Evolutionary conservation across 2,797 vertebrate species (phyloP), one percentile per base, ranked within the genome.

Genomic region (Leptatherina wallacei): DNA sequence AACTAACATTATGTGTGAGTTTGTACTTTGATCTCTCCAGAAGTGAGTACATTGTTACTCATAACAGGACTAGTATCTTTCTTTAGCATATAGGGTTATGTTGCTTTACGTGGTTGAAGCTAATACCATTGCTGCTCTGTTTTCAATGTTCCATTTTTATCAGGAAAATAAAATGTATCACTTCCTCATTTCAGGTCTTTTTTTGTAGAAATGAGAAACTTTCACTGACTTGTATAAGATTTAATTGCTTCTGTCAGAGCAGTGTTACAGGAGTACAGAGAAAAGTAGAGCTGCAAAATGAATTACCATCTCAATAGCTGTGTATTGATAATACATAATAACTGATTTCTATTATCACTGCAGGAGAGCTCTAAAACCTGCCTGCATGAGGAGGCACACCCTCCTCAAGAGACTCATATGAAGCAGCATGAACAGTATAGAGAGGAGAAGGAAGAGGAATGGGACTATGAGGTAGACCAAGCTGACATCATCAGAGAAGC

Each of bases 401-500:
- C 78, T 61, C 65, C 65, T 51, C 66, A 85, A 20, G 82, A 85
- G 71, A 62, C 63, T 71, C 55, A 65, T 36, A 12, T 52, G 27
- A 63, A 70, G 35, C 77, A 85, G 67, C 75, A 61, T 27, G 77
- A 82, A 56, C 70, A 73, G 27, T 18, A 2, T 24, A 63, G 66
- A 11, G 64, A 77, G 47, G 30, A 14, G 27, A 58, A 18, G 14
- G 72, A 77, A 27, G 76, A 81, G 11, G 70, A 81, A 0, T 83
- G 91, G 2, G 85, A 88, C 11, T 88, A 88, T 18, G 90, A 91
- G 42, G 64, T 84, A 36, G 86, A 90, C 55, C 81, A 63, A 14
- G 74, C 69, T 59, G 88, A 91, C 52, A 85, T 94, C 42, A 82
- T 94, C 10, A 94, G 94, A 72, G 95, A 95, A 86, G 93, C 91